Percentiles rank a stretch among this genome's conserved stretches.
These are phyloP conservation scores for Danio jaintianensis DNA, from an alignment of 2,797 vertebrate species.

Conservation along the genomic window DNA sequence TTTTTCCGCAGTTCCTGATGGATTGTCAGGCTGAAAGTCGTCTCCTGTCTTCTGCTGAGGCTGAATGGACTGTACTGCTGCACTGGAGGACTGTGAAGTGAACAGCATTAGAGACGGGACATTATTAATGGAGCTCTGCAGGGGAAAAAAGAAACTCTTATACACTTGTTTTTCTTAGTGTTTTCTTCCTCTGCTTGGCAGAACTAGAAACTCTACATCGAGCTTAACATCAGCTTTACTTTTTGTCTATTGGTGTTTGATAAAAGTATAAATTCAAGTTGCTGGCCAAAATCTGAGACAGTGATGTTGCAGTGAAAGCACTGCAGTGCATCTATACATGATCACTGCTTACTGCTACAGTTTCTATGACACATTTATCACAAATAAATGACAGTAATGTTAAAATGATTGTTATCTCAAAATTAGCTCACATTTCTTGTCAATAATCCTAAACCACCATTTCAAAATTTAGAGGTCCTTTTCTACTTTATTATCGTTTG, in stretches of 20 bases:
- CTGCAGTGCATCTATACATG: constrained; percentile 30
- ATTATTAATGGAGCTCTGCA: constrained; percentile 28
- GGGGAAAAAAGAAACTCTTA: background rate
- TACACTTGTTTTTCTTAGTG: background rate
- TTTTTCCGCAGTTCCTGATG: constrained; percentile 32
- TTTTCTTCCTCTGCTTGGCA: background rate
- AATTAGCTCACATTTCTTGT: background rate
- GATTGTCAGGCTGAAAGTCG: constrained; percentile 73
- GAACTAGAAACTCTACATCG: background rate
- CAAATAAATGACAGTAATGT: too few species aligned
- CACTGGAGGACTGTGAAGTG: constrained; percentile 85
- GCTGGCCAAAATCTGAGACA: background rate
- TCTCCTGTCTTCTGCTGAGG: constrained; percentile 71
- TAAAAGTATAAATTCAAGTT: constrained; percentile 7
- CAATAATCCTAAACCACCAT: background rate
- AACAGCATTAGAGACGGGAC: constrained; percentile 8
- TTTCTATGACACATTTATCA: background rate
- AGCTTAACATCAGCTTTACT: constrained; percentile 20
- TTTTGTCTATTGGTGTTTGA: background rate
- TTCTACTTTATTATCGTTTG: too few species aligned
- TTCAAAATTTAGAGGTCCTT: too few species aligned
- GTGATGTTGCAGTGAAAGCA: constrained; percentile 5
- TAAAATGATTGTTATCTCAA: too few species aligned
- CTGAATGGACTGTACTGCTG: constrained; percentile 77
- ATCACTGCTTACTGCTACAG: background rate